phyloP scores from a whole-genome alignment of 1,140 invertebrate species.

The Zaprionus davidi region DNA sequence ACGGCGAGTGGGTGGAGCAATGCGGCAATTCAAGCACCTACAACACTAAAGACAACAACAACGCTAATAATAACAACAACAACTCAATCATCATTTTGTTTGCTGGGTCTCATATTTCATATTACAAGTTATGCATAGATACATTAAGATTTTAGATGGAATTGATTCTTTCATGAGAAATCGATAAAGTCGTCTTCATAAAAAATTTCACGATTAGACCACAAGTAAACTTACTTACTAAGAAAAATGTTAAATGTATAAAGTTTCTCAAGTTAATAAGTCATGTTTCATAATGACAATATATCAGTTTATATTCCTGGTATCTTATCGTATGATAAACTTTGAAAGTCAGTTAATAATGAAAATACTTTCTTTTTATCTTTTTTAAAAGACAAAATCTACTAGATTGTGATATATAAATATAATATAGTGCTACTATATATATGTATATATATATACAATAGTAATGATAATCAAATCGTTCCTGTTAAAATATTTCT shows the following conservation, averaged over 20 bases:
- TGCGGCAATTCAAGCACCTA: not conserved
- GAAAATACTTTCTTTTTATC: too few species aligned
- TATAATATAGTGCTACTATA: too few species aligned
- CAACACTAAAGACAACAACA: not conserved
- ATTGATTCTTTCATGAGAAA: not conserved
- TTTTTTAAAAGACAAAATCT: too few species aligned
- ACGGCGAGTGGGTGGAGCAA: slow-evolving; percentile 36
- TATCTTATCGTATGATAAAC: too few species aligned
- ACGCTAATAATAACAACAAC: not conserved
- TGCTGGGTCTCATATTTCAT: not conserved
- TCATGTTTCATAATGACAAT: too few species aligned
- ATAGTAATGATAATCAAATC: too few species aligned
- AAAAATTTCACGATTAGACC: not conserved
- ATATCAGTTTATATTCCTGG: too few species aligned
- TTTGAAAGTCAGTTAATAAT: too few species aligned
- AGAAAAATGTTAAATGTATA: too few species aligned
- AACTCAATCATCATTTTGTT: not conserved
- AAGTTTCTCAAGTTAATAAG: too few species aligned
- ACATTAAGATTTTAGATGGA: not conserved
- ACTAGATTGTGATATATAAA: too few species aligned
- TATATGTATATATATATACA: too few species aligned
- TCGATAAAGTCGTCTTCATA: not conserved
- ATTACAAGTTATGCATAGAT: not conserved
- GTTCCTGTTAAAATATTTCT: not conserved
- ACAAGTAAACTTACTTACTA: not conserved